Base-by-base conservation (phyloP, 1,140 invertebrate species). In the Sminthurinus signatus region DNA sequence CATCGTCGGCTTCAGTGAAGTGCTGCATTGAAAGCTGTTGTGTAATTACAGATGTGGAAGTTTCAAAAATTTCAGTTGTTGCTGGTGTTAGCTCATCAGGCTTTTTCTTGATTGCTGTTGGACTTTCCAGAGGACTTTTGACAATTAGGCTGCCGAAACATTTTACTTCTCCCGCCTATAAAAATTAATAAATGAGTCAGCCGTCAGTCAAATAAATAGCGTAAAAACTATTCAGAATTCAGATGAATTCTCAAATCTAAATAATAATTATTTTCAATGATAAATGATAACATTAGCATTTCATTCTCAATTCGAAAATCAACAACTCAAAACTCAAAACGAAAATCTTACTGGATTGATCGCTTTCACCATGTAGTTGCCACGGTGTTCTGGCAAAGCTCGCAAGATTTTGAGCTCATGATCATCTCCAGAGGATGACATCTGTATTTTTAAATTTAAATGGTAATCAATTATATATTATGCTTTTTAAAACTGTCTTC, bases 121-220 rank as follows among this genome's bases (percentile, higher is more conserved):
- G 54, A 28, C 36, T 59, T 28, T 59, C 56, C 19, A 59, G 23
- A 17, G 36, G 27, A 15, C 81, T 78, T 75, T 86, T 86, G 0
- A 89, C 85, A 44, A 86, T 88, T 2, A 91, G 73, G 67, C 88
- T 85, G 0, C 87, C 86, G 64, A 89, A 88, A 70, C 87, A 88
- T 73, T 89, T 88, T 0, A 86, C 86, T 69, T 89, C 86, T n/a
- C 88, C 88, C 23, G 80, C 77, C 21, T 76, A n/a, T n/a, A n/a
- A n/a, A n/a, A n/a, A n/a, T n/a, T n/a, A n/a, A n/a, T n/a, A n/a
- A n/a, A n/a, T n/a, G n/a, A n/a, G n/a, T n/a, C n/a, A n/a, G n/a
- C n/a, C n/a, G n/a, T n/a, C n/a, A n/a, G n/a, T n/a, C n/a, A n/a
- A n/a, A n/a, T n/a, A n/a, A n/a, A n/a, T n/a, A n/a, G n/a, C n/a